Evolutionary conservation across 1,140 invertebrate genomes (phyloP), one percentile per base, ranked within the genome.

Genomic region (Bombus cullumanus): DNA sequence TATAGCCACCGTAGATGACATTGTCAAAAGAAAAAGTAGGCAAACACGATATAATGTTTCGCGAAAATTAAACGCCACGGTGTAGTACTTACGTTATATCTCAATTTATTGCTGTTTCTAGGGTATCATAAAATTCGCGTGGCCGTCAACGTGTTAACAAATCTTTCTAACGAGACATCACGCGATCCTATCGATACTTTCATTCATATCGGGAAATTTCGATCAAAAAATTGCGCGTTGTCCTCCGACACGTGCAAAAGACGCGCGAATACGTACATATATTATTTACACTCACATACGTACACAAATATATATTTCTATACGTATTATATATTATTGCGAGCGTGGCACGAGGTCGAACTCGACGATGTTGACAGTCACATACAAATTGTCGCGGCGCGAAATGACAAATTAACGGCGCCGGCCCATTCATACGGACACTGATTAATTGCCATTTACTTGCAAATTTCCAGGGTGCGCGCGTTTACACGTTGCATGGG

Each of bases 381-480:
- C 90, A 92, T 93, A 92, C 90, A 92, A 93, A 93, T 93, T 92
- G 92, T 93, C 91, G 89, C 89, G 89, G 89, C 90, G 89, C 91
- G 87, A 92, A 93, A 93, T 93, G 93, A 93, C 93, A 93, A 92
- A 93, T 93, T 93, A 93, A 93, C 92, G 90, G 92, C 83, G 86
- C 79, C 83, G 77, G 85, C 82, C 92, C 91, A 92, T 94, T 94
- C 92, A 94, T 93, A 93, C 86, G 90, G 91, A 93, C 93, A 92
- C 89, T 94, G 93, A 94, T 94, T 94, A 94, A 94, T 94, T 94
- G 93, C 93, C 93, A 94, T 94, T 94, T 94, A 94, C 93, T 94
- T 94, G 94, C 93, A 94, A 94, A 94, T 94, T 94, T 94, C 92
- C 91, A 92, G 88, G 88, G 90, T 80, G 84, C 85, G 86, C 91